Evolutionary conservation across 2,888 invertebrate species (phyloP).

Genomic region (Apodemia hepburni): DNA sequence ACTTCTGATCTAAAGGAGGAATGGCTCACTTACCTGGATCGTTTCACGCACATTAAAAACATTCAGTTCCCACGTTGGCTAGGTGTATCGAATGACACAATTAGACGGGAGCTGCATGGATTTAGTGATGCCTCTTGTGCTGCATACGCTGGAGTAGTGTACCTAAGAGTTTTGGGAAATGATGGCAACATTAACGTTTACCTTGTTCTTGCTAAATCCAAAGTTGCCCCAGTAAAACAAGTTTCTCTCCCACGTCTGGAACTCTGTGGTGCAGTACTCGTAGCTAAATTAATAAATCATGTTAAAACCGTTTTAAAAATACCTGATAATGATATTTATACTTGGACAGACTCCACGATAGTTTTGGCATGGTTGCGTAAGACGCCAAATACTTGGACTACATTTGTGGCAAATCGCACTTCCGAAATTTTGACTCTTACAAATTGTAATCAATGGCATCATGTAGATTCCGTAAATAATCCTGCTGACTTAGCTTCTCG

Average conservation of each 20-base stretch:
- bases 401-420: background rate
- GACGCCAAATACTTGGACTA: background rate
- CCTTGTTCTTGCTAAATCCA: conserved; percentile 14
- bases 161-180: conserved; percentile 17
- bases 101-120: conserved; percentile 9
- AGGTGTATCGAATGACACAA: background rate
- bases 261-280: background rate
- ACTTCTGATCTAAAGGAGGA: conserved; percentile 16
- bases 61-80: conserved; percentile 11
- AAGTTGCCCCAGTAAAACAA: conserved; percentile 10
- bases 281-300: background rate
- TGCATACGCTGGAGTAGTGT: conserved; percentile 23
- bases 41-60: background rate
- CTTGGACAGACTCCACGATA: background rate
- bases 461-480: background rate
- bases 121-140: conserved; percentile 20
- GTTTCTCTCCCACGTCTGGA: background rate
- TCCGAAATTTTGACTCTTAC: background rate
- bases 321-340: background rate
- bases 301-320: background rate
- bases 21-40: conserved; percentile 18
- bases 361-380: conserved; percentile 8
- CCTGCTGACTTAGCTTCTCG: background rate
- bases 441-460: conserved; percentile 1
- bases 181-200: conserved; percentile 12